Evolutionary conservation across 2,888 invertebrate species (phyloP), one percentile per base, ranked within the genome.

Genomic region (Agrochola macilenta): DNA sequence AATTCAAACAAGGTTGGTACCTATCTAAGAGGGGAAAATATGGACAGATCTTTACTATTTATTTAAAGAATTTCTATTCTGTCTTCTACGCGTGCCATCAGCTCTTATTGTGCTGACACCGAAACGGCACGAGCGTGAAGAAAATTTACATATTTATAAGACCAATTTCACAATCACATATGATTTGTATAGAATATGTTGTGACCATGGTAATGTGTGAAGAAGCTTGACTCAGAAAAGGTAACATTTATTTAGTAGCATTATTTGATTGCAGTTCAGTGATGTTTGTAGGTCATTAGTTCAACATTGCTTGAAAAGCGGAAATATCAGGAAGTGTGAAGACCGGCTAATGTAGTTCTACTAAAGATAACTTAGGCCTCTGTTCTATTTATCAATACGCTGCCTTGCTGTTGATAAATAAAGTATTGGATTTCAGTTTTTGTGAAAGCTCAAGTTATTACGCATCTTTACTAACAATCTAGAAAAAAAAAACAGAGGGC

Each of bases 81-180:
- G 54, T 57, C 35, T 35, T 69, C 39, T 3, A 69, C 78, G 84
- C 77, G 83, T 82, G 83, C 78, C 82, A 83, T 73, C 65, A 77
- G 66, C 52, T 64, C 61, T 63, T 57, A 73, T 84, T 87, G 72
- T 87, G 74, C 81, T 60, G 35, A 84, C 23, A 79, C 85, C 69
- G 43, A 64, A 63, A 79, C 30, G 69, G 39, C 74, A 84, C 74
- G 74, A 87, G 85, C 65, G 71, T 87, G 74, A 87, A 79, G 74
- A 69, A 63, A 60, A 83, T 87, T 84, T 79, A 75, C 87, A 83
- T 83, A 79, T 87, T 80, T 87, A 80, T 73, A 60, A 60, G 74
- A 74, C 58, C 61, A 63, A 79, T 87, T 83, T 60, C 43, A 86
- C 35, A 60, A 70, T 78, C 63, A 52, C 30, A 71, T 78, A 49